Evolutionary conservation across 1,140 invertebrate species (phyloP).

Genomic region (Physella acuta): DNA sequence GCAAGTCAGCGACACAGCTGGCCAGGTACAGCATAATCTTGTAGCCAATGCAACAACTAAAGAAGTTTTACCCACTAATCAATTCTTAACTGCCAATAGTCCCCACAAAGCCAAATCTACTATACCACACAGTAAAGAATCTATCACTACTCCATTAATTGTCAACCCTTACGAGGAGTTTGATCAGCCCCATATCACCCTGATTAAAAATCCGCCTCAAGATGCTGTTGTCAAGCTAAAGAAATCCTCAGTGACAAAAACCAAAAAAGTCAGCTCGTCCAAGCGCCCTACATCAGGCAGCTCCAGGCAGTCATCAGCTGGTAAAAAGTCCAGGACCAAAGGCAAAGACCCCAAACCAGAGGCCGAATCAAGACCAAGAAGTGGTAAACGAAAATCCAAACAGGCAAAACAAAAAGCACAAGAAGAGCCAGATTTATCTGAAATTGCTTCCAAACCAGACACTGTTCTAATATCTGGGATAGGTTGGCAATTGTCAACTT

Average conservation of each 20-base stretch:
- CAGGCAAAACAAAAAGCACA: constrained; percentile 29
- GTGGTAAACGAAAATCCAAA: constrained; percentile 37
- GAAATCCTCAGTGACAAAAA: background rate
- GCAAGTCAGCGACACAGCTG: too few species aligned
- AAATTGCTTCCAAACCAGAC: constrained; percentile 38
- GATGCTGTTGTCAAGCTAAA: constrained; percentile 30
- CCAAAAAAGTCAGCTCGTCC: constrained; percentile 16
- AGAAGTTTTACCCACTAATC: too few species aligned
- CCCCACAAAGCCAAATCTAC: too few species aligned
- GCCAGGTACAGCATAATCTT: too few species aligned
- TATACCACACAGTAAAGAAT: too few species aligned
- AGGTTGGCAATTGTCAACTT: constrained; percentile 54
- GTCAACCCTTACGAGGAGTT: constrained; percentile 52
- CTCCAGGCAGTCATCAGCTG: constrained; percentile 32
- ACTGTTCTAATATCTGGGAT: constrained; percentile 52
- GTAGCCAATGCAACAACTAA: too few species aligned
- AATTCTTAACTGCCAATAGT: too few species aligned
- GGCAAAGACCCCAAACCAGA: constrained; percentile 38
- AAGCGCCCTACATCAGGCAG: constrained; percentile 36
- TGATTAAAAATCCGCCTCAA: constrained; percentile 17
- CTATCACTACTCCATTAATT: constrained; percentile 46
- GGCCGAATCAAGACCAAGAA: constrained; percentile 38
- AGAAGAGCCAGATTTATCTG: constrained; percentile 19
- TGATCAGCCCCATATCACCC: background rate
- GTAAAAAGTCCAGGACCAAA: constrained; percentile 34